Percentiles rank a stretch among this genome's conserved stretches.
These are phyloP conservation scores for Dreissena polymorpha DNA, from an alignment of 1,140 invertebrate species.

Conservation along the genomic window DNA sequence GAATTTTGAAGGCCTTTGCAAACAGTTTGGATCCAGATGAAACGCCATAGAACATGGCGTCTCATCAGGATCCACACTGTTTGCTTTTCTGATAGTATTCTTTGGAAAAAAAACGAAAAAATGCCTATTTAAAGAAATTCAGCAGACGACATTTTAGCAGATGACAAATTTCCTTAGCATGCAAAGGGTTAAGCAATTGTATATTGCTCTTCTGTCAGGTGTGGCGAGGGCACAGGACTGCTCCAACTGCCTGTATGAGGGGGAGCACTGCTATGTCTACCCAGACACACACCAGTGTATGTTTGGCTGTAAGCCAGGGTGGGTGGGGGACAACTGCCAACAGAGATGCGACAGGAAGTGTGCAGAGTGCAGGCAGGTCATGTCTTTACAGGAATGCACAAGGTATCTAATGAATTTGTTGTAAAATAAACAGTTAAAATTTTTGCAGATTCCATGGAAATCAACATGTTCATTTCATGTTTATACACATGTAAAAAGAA, in stretches of 20 bases:
- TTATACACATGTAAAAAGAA: no score
- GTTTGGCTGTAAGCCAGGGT: slow-evolving; percentile 32
- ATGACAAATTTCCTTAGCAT: no score
- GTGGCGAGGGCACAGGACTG: slow-evolving; percentile 5
- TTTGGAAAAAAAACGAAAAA: no score
- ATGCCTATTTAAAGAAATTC: no score
- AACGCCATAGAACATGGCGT: no score
- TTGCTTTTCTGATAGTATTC: no score
- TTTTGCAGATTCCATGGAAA: background rate
- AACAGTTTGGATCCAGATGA: no score
- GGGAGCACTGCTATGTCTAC: slow-evolving; percentile 3
- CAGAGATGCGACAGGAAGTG: slow-evolving; percentile 2
- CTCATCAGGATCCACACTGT: no score
- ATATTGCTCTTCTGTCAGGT: background rate
- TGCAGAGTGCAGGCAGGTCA: background rate
- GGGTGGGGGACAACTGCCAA: background rate
- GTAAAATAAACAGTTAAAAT: background rate
- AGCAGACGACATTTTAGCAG: no score
- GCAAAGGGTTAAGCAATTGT: no score
- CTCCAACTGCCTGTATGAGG: slow-evolving; percentile 28
- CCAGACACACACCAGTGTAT: background rate
- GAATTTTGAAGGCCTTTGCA: no score
- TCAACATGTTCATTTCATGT: no score
- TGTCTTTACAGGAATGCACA: background rate
- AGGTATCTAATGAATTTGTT: slow-evolving; percentile 11